A percentile compares a stretch with the other conserved stretches of the same genome.
Conservation (phyloP, 2,113 vertebrate species). For the Tiliqua scincoides region DNA sequence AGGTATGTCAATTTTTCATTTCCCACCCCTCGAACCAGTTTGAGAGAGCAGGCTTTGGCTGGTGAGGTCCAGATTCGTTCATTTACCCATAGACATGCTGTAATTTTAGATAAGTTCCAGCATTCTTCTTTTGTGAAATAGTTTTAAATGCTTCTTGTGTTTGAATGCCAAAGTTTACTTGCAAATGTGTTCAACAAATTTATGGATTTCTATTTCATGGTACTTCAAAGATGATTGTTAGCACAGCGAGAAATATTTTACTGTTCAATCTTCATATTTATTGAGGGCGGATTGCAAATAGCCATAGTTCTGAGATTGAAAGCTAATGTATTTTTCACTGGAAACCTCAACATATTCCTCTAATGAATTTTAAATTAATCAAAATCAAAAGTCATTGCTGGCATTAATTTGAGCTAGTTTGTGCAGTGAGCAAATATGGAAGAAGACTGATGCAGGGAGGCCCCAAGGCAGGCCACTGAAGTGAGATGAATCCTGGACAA, state of each 20-base stretch:
- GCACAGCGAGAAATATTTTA: constrained; percentile 37
- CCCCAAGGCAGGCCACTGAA: constrained; percentile 13
- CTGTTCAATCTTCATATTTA: constrained; percentile 49
- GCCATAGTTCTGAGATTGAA: constrained; percentile 47
- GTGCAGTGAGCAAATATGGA: neutral
- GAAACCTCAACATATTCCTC: constrained; percentile 42
- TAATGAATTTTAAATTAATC: constrained; percentile 61
- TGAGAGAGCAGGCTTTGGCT: neutral
- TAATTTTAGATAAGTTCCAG: constrained; percentile 23
- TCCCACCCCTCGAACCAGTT: neutral
- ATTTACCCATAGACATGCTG: constrained; percentile 13
- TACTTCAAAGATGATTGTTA: constrained; percentile 32
- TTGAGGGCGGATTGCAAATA: constrained; percentile 39
- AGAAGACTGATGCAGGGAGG: constrained; percentile 2
- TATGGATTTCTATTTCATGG: constrained; percentile 14
- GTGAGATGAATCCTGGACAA: constrained; percentile 48
- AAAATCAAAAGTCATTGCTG: constrained; percentile 25
- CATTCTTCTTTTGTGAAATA: neutral
- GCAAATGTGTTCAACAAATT: constrained; percentile 23
- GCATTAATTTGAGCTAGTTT: constrained; percentile 45
- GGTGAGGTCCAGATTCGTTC: neutral
- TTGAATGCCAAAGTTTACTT: constrained; percentile 19
- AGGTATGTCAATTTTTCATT: neutral
- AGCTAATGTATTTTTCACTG: constrained; percentile 26
- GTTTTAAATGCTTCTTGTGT: constrained; percentile 32